Evolutionary conservation across 92 coral and sea anemone species (phyloP), one percentile per base, ranked within the genome.

Genomic region (Montipora capitata): DNA sequence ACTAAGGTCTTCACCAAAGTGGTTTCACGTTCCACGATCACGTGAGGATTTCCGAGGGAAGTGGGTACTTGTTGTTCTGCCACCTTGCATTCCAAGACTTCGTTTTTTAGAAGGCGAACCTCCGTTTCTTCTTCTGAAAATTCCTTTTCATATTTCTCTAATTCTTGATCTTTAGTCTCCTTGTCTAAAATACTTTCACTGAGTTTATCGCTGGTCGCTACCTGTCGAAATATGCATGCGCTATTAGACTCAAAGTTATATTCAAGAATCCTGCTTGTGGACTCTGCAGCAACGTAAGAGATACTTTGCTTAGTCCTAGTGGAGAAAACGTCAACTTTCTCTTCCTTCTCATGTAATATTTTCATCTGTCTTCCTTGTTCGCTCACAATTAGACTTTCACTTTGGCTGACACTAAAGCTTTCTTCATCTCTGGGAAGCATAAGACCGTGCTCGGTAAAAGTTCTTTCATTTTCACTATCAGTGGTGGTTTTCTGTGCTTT

Each of bases 131-230:
- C 91, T 40, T 68, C 81, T 35, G 77, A 87, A 9, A 85, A 67
- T 84, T 88, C 83, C 10, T 65, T 77, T 59, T 92, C 95, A 78
- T 72, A 68, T 52, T 88, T 69, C 15, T 67, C 83, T 20, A 43
- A 72, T 66, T 92, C 86, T 38, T 79, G 86, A 35, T 92, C 93
- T 57, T 88, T 63, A 10, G 69, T 27, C 27, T 84, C 93, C 40
- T 38, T 77, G 35, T 85, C 93, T 57, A 83, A 83, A 72, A 73
- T 45, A 14, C 79, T 44, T 71, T 83, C 87, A 45, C 79, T 83
- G 35, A 83, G 87, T 20, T 83, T 11, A 83, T 43, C 78, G 20
- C 43, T 72, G 64, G 71, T 39, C 74, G 41, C 72, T 15, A 72
- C n/a, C 38, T 81, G 76, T 11, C 48, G 76, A 40, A 63, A 73